Evolutionary conservation across 2,797 vertebrate species (phyloP), one percentile per base, ranked within the genome.

Genomic region (Helostoma temminkii): DNA sequence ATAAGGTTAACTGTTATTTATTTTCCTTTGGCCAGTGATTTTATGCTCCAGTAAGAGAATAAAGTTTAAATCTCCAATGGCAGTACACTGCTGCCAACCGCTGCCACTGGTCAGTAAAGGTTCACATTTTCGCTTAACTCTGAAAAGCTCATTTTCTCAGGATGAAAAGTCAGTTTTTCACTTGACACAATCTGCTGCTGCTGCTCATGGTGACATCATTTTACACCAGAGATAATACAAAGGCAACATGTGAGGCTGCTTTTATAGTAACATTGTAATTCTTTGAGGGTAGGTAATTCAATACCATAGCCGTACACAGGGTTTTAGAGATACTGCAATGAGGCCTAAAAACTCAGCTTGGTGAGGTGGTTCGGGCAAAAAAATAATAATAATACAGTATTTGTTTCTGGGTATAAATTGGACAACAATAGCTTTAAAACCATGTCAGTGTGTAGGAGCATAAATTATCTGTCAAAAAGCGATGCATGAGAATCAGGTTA

Each of bases 1-100:
- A 52, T 12, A 12, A 59, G 6, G 39, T 19, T 5, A 22, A 30
- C 30, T 57, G 16, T 10, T 56, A 26, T 74, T 55, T 59, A 43
- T 71, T 53, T 58, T 47, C n/a, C 12, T 45, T 57, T 26, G 7
- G 34, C 65, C 46, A 55, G n/a, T 58, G 32, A 50, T 46, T 64
- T 61, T 74, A 18, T 53, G 63, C 45, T 49, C 65, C 74, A 59
- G 37, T 30, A n/a, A 34, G 55, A 65, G 34, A 75, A 71, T 42
- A 12, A 28, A 59, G 48, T 45, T 54, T 25, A 32, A 75, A 71
- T 70, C 61, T 63, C 62, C 18, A 1, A 54, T 46, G 74, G 62
- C 39, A 3, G 32, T 4, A 14, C n/a, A 15, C 26, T 2, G 16
- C 50, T 30, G 59, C 43, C 54, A 52, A 19, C 25, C 3, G n/a